A percentile compares a stretch with the other conserved stretches of the same genome.
Conservation (phyloP, 2,888 invertebrate species). For the Phortica okadai region DNA sequence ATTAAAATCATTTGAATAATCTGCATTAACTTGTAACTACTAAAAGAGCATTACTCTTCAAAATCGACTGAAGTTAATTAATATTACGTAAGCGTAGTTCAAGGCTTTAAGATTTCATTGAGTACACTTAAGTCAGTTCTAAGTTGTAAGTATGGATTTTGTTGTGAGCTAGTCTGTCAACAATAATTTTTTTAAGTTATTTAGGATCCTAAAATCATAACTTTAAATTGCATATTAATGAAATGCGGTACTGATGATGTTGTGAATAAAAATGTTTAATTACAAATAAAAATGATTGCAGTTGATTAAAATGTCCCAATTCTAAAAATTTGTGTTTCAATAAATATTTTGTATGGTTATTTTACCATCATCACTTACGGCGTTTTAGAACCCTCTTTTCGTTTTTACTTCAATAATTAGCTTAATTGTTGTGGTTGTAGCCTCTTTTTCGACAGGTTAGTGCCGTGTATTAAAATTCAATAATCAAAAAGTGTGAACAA, state of each 20-base stretch:
- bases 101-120: not conserved
- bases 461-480: not conserved
- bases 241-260: not conserved
- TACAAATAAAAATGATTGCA: too few relatives aligned
- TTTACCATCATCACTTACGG: too few relatives aligned
- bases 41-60: not conserved
- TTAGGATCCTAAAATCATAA: not conserved
- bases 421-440: not conserved
- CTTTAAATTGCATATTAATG: not conserved
- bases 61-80: slow-evolving; percentile 6
- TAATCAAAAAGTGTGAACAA: slow-evolving; percentile 11
- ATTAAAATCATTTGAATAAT: not conserved
- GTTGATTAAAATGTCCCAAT: too few relatives aligned
- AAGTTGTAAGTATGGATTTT: not conserved
- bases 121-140: not conserved
- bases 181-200: not conserved
- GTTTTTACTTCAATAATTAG: not conserved
- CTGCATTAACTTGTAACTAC: not conserved
- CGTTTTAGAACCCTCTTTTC: not conserved
- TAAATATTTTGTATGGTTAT: not conserved
- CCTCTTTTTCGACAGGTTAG: not conserved
- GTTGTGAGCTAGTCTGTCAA: slow-evolving; percentile 7
- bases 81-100: not conserved
- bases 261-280: too few relatives aligned
- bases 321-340: not conserved